phyloP scores from a whole-genome alignment of 2,888 invertebrate species.

The Aethes cnicana region DNA sequence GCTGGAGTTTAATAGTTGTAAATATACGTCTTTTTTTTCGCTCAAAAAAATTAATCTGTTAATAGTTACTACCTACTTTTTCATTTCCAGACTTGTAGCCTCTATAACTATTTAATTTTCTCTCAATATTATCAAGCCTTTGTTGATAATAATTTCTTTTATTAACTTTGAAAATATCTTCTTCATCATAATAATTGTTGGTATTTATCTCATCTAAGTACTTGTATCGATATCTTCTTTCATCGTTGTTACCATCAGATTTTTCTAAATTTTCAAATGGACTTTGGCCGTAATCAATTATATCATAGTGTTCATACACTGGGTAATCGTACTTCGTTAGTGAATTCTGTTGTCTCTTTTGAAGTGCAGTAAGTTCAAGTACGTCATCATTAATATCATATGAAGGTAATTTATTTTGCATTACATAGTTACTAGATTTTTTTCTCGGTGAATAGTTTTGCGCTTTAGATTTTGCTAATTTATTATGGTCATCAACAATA shows the following conservation, averaged over 20 bases:
- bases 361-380: not conserved
- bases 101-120: conserved; percentile 42
- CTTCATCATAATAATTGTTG: conserved; percentile 18
- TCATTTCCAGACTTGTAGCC: conserved; percentile 37
- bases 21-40: too few species aligned
- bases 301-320: not conserved
- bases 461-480: conserved; percentile 9
- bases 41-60: too few species aligned
- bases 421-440: conserved; percentile 6
- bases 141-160: conserved; percentile 62
- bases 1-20: too few species aligned
- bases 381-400: not conserved
- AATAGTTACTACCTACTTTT: conserved; percentile 34
- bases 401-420: not conserved
- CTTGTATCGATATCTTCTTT: conserved; percentile 30
- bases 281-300: not conserved
- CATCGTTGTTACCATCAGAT: conserved; percentile 29
- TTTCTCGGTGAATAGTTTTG: conserved; percentile 15
- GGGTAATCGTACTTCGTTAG: not conserved
- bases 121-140: conserved; percentile 56
- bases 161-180: conserved; percentile 47
- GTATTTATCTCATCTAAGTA: conserved; percentile 31
- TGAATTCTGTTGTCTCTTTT: not conserved
- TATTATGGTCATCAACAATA: conserved; percentile 42
- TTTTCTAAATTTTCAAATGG: not conserved